These are phyloP conservation scores for Acheta domesticus DNA, from an alignment of 2,888 invertebrate genomes.

Conservation along the genomic window DNA sequence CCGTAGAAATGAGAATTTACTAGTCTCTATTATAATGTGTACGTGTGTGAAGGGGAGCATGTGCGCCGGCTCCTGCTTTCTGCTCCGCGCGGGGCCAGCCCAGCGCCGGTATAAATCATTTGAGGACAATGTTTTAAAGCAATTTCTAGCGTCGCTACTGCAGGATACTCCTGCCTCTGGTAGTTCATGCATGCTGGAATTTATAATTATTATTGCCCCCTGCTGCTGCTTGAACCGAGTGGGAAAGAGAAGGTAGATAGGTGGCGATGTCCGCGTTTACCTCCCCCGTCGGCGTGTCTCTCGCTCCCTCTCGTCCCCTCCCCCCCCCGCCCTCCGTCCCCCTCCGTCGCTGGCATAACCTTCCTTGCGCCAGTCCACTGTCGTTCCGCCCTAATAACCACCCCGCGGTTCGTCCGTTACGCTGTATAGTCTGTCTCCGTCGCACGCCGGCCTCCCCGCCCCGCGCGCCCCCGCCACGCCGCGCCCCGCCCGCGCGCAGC, in stretches of 20 bases:
- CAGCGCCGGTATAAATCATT: slow-evolving; percentile 18
- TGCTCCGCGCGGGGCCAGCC: not conserved
- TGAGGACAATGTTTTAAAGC: slow-evolving; percentile 18
- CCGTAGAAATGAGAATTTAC: slow-evolving; percentile 25
- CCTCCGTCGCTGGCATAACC: not conserved
- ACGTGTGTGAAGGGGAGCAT: not conserved
- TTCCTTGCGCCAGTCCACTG: not conserved
- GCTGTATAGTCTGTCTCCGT: too few species aligned
- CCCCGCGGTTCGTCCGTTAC: not conserved
- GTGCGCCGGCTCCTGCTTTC: not conserved
- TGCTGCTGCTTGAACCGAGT: not conserved
- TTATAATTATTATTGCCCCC: slow-evolving; percentile 32
- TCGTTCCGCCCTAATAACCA: not conserved
- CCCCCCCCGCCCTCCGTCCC: not conserved
- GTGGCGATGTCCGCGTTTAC: not conserved
- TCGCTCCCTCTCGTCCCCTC: not conserved
- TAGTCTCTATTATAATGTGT: slow-evolving; percentile 11
- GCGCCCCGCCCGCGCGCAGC: too few species aligned
- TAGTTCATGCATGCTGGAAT: slow-evolving; percentile 30
- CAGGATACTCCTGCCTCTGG: slow-evolving; percentile 5
- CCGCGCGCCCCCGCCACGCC: too few species aligned
- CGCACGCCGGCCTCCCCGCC: too few species aligned
- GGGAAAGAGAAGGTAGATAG: not conserved
- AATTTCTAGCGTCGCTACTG: slow-evolving; percentile 18
- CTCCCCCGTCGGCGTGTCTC: not conserved